These are phyloP conservation scores for Corythornis cristatus DNA, from an alignment of 2,113 vertebrate genomes.

Conservation along the genomic window DNA sequence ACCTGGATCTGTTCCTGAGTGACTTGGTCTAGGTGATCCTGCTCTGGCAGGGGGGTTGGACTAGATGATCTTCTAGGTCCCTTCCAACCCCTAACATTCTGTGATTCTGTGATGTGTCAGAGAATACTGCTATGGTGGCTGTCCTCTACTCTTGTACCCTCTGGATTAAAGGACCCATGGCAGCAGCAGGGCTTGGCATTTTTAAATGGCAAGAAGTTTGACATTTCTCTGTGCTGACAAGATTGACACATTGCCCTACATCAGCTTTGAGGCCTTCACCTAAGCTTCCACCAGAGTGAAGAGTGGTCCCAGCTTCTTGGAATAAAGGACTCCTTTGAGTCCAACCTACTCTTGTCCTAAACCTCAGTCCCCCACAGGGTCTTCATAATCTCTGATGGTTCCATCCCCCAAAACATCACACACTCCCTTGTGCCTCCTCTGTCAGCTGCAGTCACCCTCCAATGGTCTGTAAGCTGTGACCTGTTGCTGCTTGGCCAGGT, in stretches of 20 bases:
- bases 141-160: not conserved
- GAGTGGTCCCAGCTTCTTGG: not conserved
- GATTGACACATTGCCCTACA: not conserved
- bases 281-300: not conserved
- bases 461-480: not conserved
- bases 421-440: not conserved
- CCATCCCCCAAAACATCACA: not conserved
- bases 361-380: not conserved
- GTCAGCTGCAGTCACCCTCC: not conserved
- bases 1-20: too few species aligned
- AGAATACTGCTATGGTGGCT: not conserved
- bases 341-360: not conserved
- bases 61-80: too few species aligned
- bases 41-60: too few species aligned
- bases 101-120: not conserved
- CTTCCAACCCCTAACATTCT: too few species aligned
- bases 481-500: not conserved
- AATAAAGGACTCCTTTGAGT: not conserved
- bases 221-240: not conserved
- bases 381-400: not conserved
- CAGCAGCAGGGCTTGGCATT: not conserved
- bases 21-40: too few species aligned
- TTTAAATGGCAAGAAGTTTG: not conserved
- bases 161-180: not conserved
- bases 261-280: not conserved